Base-by-base conservation (phyloP, 2,888 invertebrate genomes). In the Perizoma flavofasciatum region DNA sequence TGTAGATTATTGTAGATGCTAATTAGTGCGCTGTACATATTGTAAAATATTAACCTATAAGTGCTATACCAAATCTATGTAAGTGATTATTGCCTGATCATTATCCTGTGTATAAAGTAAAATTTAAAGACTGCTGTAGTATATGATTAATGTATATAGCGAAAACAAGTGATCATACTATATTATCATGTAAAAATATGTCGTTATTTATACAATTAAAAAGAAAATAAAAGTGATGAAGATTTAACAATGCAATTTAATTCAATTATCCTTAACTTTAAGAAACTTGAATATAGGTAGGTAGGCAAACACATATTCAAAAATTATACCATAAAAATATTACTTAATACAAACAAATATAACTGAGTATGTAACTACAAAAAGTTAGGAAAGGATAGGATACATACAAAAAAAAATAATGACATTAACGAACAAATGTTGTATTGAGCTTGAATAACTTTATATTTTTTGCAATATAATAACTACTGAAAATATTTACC, bases 41-140 rank as follows among this genome's bases (percentile, higher is more conserved):
- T 92, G 91, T 91, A 91, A 89, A 83, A 85, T 76, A 88, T 77
- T 89, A 87, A 79, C 65, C 35, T 65, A 35, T 91, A 92, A 90
- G 91, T 85, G 91, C 91, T 90, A 91, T 89, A 92, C 92, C 91
- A 92, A 92, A 91, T 85, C 82, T 88, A 89, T 89, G 83, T 89
- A 88, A 89, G 87, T 87, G 81, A 88, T 87, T 86, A 88, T 86
- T 88, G 90, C 89, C 91, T 89, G 88, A 89, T 88, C 85, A 88
- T 90, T 90, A 91, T 91, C 85, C 83, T 88, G 89, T 91, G 90
- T 88, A 91, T 90, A 92, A 90, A 83, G 85, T 86, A 89, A 90
- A 90, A 87, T 86, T 88, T 90, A 92, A 95, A 95, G 92, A 92
- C 92, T 92, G 92, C 92, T 92, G 92, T 92, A 92, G 90, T 81